Conservation (phyloP, 1,140 invertebrate genomes). For the Acromyrmex echinatior region DNA sequence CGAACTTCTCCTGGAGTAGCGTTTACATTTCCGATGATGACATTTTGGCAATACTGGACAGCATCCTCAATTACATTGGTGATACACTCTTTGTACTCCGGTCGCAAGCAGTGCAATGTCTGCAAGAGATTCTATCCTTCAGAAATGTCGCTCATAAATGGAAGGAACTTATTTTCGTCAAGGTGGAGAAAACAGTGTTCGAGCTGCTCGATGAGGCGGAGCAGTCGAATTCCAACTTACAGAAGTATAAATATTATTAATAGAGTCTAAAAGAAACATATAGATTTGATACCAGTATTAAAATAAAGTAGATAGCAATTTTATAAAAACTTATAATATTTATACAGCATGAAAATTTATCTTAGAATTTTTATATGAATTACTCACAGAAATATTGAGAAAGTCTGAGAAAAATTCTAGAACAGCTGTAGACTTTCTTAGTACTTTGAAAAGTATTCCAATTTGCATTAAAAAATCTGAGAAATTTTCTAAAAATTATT, state of each 20-base stretch:
- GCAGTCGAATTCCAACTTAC: conserved; percentile 1
- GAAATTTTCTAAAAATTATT: too few species aligned
- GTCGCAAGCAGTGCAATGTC: conserved; percentile 80
- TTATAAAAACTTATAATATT: background rate
- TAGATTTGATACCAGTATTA: background rate
- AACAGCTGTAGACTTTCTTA: too few species aligned
- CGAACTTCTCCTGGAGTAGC: background rate
- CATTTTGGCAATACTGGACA: conserved; percentile 70
- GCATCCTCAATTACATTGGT: conserved; percentile 79
- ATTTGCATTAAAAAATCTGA: too few species aligned
- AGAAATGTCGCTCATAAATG: conserved; percentile 71
- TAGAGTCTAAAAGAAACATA: background rate
- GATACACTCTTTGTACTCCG: conserved; percentile 81
- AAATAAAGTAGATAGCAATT: background rate
- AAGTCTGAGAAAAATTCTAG: too few species aligned
- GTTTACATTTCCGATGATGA: conserved; percentile 1
- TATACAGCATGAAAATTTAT: background rate
- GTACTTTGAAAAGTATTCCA: too few species aligned
- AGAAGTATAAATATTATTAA: conserved; percentile 32
- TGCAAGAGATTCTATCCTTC: conserved; percentile 77
- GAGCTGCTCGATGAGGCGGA: conserved; percentile 18
- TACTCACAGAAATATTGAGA: too few species aligned
- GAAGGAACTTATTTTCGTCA: conserved; percentile 78
- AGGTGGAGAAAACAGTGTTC: conserved; percentile 74
- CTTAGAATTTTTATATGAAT: too few species aligned